Base-by-base conservation (phyloP, 2,113 vertebrate genomes). In the Egretta garzetta region DNA sequence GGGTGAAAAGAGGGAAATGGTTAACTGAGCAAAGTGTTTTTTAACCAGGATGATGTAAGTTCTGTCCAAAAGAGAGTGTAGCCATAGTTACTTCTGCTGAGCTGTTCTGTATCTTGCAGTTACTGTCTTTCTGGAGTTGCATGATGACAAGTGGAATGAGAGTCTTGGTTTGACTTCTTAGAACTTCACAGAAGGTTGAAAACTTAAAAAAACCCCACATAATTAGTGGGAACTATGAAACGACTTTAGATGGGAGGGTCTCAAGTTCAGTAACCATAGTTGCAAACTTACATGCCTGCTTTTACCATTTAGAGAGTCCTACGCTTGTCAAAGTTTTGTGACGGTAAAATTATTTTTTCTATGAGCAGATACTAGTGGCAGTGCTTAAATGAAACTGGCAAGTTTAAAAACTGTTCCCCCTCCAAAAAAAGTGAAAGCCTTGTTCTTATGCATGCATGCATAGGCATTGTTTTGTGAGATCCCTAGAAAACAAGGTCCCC, bases 401-500 rank as follows among this genome's bases (percentile, higher is more conserved):
- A 73, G 50, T 80, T 89, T 33, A 43, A 30, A 73, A 74, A 12
- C 39, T 62, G 24, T 28, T 3, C 1, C 0, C n/a, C 6, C 13
- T 63, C n/a, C 18, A 41, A 35, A 90, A 77, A 60, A 52, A 27
- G 1, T 7, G 16, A 39, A 13, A 10, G 4, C 9, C 9, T 27
- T 68, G 20, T 68, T 71, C 47, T 41, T 63, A 8, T 6, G 11
- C 2, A 1, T 6, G 11, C 2, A 1, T 39, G 5, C 14, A 21
- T 8, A 41, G 66, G 56, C 35, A 9, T 39, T 88, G 13, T 80
- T 95, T 64, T 80, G 47, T 88, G 67, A 86, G 35, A 21, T 72
- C 18, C 21, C 55, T 56, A 64, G 22, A 80, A 86, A 23, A 18
- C 23, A 64, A 47, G 14, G 14, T 13, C 6, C 4, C 7, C 4